A percentile compares a stretch with the other conserved stretches of the same genome.
phyloP scores from a whole-genome alignment of 2,888 invertebrate species.

The Oscheius sp. region DNA sequence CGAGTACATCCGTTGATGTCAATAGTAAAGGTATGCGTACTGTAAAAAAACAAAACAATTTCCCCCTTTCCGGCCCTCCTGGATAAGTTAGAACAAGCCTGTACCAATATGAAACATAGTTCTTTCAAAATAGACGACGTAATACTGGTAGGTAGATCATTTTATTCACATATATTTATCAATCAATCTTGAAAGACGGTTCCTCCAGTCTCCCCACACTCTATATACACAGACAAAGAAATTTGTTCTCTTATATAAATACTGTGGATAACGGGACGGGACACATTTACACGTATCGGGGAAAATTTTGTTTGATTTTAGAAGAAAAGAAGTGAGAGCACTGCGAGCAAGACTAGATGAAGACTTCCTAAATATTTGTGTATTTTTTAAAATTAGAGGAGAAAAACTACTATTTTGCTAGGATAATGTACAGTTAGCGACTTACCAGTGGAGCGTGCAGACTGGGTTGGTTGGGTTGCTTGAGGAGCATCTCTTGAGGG shows the following conservation, averaged over 20 bases:
- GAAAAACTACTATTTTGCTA: not conserved
- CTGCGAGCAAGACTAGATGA: conserved; percentile 17
- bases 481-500: conserved; percentile 22
- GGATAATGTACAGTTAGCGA: not conserved
- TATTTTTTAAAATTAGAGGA: not conserved
- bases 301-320: conserved; percentile 1
- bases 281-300: conserved; percentile 27
- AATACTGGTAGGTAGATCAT: conserved; percentile 37
- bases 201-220: not conserved
- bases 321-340: conserved; percentile 21
- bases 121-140: conserved; percentile 46
- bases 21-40: conserved; percentile 38
- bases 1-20: conserved; percentile 46
- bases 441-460: conserved; percentile 9
- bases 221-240: conserved; percentile 26
- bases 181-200: conserved; percentile 28
- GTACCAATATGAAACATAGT: conserved; percentile 22
- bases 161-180: conserved; percentile 16
- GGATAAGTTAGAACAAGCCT: conserved; percentile 44
- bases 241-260: conserved; percentile 13
- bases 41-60: too few species aligned
- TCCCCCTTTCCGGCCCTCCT: conserved; percentile 38
- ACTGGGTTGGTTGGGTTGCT: not conserved
- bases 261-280: conserved; percentile 14
- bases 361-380: conserved; percentile 12